Evolutionary conservation across 2,797 vertebrate genomes (phyloP).

Genomic region (Pseudopleuronectes americanus): DNA sequence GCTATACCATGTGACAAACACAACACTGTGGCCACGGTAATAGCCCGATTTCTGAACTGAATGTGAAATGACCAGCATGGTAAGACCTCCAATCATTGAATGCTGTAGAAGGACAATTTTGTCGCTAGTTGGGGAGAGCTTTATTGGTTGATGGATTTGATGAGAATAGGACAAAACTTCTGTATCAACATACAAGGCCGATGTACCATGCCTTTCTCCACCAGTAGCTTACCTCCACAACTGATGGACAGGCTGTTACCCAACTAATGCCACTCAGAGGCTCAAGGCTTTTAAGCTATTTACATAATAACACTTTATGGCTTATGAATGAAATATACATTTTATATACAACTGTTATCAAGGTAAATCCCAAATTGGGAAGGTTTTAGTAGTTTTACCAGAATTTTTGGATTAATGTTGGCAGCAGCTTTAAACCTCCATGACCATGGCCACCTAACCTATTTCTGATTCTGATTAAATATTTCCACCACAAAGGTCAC

Average conservation of each 20-base stretch:
- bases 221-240: neutral
- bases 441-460: too few species aligned
- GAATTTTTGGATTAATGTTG: neutral
- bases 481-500: neutral
- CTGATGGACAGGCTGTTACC: neutral
- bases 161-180: neutral
- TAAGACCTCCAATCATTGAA: too few species aligned
- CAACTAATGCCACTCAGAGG: neutral
- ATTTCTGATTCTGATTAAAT: too few species aligned
- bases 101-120: too few species aligned
- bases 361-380: neutral
- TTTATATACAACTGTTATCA: neutral
- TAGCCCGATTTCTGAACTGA: too few species aligned
- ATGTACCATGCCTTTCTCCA: neutral
- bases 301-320: neutral
- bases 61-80: too few species aligned
- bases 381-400: neutral
- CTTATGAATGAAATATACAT: slow-evolving; percentile 3
- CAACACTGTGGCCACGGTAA: too few species aligned
- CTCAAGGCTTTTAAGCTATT: neutral
- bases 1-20: too few species aligned
- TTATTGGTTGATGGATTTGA: neutral
- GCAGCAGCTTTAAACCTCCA: neutral
- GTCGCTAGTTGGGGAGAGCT: too few species aligned
- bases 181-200: neutral